Conservation (phyloP, 2,113 vertebrate genomes). For the Amphiprion ocellaris region DNA sequence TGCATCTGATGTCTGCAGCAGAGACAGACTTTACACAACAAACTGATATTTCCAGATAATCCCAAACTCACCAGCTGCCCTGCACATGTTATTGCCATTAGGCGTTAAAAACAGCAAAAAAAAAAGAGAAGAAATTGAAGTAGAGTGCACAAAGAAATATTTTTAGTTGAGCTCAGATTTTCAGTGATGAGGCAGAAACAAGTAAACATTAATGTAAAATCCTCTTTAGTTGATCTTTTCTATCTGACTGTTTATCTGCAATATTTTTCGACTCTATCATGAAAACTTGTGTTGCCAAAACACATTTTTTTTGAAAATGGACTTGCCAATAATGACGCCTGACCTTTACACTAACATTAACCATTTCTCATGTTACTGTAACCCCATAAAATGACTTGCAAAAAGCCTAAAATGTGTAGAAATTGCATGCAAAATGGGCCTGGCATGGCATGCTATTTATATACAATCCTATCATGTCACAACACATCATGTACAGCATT, state of each 20-base stretch:
- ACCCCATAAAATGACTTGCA: no score
- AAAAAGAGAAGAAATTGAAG: slow-evolving; percentile 17
- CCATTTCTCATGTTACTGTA: no score
- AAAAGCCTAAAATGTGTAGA: no score
- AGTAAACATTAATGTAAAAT: slow-evolving; percentile 1
- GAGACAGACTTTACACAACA: slow-evolving; percentile 23
- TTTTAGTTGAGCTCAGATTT: slow-evolving; percentile 7
- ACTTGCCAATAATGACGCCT: no score
- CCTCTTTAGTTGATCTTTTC: background rate
- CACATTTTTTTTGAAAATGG: no score
- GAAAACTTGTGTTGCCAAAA: no score
- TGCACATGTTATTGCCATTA: slow-evolving; percentile 29
- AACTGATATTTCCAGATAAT: slow-evolving; percentile 13
- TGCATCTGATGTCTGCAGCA: background rate
- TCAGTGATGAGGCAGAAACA: slow-evolving; percentile 5
- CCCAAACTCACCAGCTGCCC: slow-evolving; percentile 8
- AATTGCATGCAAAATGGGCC: no score
- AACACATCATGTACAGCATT: no score
- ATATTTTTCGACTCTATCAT: background rate
- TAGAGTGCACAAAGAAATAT: background rate
- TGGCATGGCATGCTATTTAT: no score
- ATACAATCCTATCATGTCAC: no score
- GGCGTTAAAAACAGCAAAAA: background rate
- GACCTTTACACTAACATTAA: no score
- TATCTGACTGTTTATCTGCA: slow-evolving; percentile 2